Evolutionary conservation across 2,113 vertebrate genomes (phyloP).

Genomic region (Tursiops truncatus): DNA sequence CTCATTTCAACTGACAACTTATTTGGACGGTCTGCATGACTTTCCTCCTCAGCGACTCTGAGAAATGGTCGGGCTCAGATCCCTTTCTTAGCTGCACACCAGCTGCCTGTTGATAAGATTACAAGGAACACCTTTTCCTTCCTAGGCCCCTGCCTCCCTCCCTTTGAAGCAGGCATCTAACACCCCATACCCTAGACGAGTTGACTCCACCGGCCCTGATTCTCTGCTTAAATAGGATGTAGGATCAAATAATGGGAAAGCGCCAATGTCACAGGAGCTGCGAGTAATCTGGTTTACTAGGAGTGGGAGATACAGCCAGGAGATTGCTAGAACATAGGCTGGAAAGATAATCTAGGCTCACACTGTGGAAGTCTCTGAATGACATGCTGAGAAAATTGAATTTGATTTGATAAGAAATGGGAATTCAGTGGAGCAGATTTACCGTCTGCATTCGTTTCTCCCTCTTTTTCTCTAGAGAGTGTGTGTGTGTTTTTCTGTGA

Average conservation of each 20-base stretch:
- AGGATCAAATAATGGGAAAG: not conserved
- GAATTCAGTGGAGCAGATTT: not conserved
- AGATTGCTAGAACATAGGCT: not conserved
- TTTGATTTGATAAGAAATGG: slow-evolving; percentile 1
- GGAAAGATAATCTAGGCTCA: not conserved
- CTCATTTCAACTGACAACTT: not conserved
- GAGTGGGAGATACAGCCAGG: not conserved
- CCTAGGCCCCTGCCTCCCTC: not conserved
- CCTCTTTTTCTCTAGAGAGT: not conserved
- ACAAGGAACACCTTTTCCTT: not conserved
- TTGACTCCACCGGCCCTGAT: not conserved
- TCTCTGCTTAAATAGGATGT: not conserved
- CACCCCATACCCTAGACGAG: not conserved
- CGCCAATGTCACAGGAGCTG: not conserved
- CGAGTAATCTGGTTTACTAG: not conserved
- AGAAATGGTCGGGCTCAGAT: not conserved
- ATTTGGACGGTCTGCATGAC: not conserved
- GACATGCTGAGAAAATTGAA: not conserved
- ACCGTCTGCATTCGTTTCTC: not conserved
- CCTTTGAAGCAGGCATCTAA: not conserved
- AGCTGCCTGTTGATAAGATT: not conserved
- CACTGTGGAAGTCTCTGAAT: not conserved
- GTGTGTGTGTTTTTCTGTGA: not conserved
- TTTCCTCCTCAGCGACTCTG: not conserved
- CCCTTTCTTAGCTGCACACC: not conserved